Conservation (phyloP, 1,140 invertebrate species). For the Drosophila lowei region DNA sequence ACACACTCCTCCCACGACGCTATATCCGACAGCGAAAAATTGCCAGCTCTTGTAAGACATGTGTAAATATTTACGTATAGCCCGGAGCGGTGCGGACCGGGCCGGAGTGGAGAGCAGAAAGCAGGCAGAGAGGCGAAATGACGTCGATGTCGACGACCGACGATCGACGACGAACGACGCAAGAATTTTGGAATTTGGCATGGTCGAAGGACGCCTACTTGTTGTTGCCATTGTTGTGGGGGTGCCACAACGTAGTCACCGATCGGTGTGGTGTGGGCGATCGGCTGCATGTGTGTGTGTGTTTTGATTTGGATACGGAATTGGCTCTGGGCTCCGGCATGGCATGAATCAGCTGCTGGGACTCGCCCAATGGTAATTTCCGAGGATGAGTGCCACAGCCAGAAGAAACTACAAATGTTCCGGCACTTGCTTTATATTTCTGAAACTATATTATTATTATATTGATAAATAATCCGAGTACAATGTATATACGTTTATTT, state of each 20-base stretch:
- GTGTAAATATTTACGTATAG: slow-evolving; percentile 76
- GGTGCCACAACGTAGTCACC: slow-evolving; percentile 6
- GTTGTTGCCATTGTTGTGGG: slow-evolving; percentile 48
- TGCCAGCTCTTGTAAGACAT: slow-evolving; percentile 73
- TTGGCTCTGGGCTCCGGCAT: no score
- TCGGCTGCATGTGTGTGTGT: no score
- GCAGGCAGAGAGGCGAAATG: slow-evolving; percentile 34
- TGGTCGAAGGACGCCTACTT: slow-evolving; percentile 73
- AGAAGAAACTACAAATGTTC: no score
- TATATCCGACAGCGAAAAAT: slow-evolving; percentile 68
- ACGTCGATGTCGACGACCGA: slow-evolving; percentile 75
- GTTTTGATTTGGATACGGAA: neutral
- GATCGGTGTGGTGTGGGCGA: slow-evolving; percentile 4
- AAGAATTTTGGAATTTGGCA: slow-evolving; percentile 80
- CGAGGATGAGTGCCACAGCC: neutral
- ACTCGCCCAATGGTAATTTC: slow-evolving; percentile 5
- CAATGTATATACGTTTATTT: no score
- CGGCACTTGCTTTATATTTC: no score
- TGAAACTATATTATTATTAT: no score
- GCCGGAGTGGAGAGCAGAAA: slow-evolving; percentile 1
- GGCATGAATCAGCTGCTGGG: no score
- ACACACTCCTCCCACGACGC: slow-evolving; percentile 1
- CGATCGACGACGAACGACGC: slow-evolving; percentile 62
- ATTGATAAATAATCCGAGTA: no score
- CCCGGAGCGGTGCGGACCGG: slow-evolving; percentile 1